Evolutionary conservation across 2,888 invertebrate genomes (phyloP).

Genomic region (Trissolcus japonicus): DNA sequence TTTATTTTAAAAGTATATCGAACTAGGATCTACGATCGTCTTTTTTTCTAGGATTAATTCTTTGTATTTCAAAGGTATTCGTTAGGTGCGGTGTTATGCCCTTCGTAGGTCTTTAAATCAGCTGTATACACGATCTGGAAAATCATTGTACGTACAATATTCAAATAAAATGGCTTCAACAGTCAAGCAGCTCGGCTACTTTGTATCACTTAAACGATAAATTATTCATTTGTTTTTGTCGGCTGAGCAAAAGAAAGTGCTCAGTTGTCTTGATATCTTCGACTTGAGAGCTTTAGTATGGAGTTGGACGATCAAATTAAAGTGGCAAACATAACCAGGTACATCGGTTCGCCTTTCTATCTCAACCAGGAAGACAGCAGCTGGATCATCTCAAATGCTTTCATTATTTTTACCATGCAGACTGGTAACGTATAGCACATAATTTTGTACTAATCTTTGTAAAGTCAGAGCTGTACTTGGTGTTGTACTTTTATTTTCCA

Average conservation of each 20-base stretch:
- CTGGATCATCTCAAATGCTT: slow-evolving; percentile 92
- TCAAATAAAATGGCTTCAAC: slow-evolving; percentile 68
- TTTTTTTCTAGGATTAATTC: slow-evolving; percentile 32
- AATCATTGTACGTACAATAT: slow-evolving; percentile 55
- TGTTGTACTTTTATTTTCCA: no score
- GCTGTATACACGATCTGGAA: slow-evolving; percentile 32
- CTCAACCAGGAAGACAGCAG: slow-evolving; percentile 88
- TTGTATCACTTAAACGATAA: slow-evolving; percentile 56
- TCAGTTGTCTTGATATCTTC: no score
- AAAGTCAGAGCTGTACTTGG: no score
- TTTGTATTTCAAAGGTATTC: slow-evolving; percentile 38
- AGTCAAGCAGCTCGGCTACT: slow-evolving; percentile 50
- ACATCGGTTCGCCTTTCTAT: slow-evolving; percentile 77
- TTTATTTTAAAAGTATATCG: slow-evolving; percentile 22
- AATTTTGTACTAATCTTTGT: no score
- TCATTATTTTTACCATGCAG: slow-evolving; percentile 96
- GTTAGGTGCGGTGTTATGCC: slow-evolving; percentile 32
- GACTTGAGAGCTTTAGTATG: not conserved
- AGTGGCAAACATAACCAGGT: slow-evolving; percentile 21
- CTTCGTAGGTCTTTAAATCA: slow-evolving; percentile 21
- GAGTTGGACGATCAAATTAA: no score
- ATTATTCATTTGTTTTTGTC: slow-evolving; percentile 68
- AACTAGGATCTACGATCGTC: slow-evolving; percentile 34
- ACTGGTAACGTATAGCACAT: slow-evolving; percentile 80
- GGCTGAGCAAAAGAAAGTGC: not conserved